Evolutionary conservation across 2,113 vertebrate genomes (phyloP).

Genomic region (Aegypius monachus): DNA sequence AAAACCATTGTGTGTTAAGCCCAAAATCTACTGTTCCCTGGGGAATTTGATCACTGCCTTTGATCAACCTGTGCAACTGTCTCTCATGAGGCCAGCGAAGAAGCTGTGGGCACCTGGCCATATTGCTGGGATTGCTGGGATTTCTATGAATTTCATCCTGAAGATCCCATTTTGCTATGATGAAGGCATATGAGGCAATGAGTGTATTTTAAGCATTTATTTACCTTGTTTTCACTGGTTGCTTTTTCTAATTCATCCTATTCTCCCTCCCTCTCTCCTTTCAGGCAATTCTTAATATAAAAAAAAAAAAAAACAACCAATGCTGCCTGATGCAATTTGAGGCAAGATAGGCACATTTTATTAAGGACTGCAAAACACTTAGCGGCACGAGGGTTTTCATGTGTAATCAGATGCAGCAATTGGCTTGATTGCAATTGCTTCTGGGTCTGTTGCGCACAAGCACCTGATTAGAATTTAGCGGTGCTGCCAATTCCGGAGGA

Average conservation of each 20-base stretch:
- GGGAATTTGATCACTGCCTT: not conserved
- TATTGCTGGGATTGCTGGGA: not conserved
- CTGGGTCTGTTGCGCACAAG: slow-evolving; percentile 46
- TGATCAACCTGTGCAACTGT: not conserved
- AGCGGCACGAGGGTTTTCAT: not conserved
- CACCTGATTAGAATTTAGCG: slow-evolving; percentile 53
- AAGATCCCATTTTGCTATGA: not conserved
- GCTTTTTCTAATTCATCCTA: not conserved
- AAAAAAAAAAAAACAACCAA: not conserved
- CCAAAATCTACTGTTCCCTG: not conserved
- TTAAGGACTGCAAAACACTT: slow-evolving; percentile 53
- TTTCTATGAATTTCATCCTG: not conserved
- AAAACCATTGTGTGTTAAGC: not conserved
- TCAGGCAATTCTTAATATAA: not conserved
- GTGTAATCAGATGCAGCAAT: slow-evolving; percentile 64
- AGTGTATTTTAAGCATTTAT: not conserved
- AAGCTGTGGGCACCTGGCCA: not conserved
- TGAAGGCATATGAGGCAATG: not conserved
- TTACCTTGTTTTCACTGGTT: not conserved
- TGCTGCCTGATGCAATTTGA: slow-evolving; percentile 3
- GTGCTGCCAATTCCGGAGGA: not conserved
- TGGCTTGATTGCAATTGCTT: slow-evolving; percentile 63
- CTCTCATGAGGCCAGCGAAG: not conserved
- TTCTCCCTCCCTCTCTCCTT: not conserved
- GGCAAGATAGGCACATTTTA: slow-evolving; percentile 37